A percentile compares a stretch with the other conserved stretches of the same genome.
Evolutionary conservation across 2,797 vertebrate genomes (phyloP).

Genomic region (Gallinago stenura): DNA sequence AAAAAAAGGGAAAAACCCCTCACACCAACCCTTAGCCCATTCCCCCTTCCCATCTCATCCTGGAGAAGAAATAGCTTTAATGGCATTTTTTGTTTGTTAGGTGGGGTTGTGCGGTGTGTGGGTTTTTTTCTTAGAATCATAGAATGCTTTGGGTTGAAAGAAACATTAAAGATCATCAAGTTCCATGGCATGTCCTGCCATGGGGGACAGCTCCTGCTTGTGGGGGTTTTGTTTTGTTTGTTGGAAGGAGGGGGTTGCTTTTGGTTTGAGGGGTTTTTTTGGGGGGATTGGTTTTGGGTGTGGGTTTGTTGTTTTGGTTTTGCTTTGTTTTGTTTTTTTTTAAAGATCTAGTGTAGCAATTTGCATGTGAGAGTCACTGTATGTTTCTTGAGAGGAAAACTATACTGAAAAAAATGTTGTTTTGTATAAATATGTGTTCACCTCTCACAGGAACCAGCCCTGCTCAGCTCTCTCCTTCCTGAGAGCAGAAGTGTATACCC

Average conservation of each 20-base stretch:
- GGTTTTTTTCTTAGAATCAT: background rate
- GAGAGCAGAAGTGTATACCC: background rate
- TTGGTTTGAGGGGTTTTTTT: too few species aligned
- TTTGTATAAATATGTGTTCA: background rate
- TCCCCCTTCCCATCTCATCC: background rate
- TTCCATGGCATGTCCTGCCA: too few species aligned
- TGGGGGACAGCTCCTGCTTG: too few species aligned
- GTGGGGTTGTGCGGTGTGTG: background rate
- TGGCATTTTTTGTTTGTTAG: background rate
- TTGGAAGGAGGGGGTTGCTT: too few species aligned
- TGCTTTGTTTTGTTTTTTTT: background rate
- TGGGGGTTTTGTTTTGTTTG: too few species aligned
- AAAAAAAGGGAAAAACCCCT: accelerated
- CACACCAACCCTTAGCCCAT: background rate
- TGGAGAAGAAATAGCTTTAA: background rate
- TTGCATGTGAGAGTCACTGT: background rate
- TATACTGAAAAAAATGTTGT: background rate
- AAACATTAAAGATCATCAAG: too few species aligned
- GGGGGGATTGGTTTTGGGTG: too few species aligned
- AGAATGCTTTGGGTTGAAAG: too few species aligned
- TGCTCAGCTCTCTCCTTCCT: accelerated
- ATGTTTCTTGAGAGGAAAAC: background rate
- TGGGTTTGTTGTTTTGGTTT: too few species aligned
- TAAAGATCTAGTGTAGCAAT: background rate
- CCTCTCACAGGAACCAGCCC: background rate